These are phyloP conservation scores for Epinotia ramella DNA, from an alignment of 2,888 invertebrate species.

Conservation along the genomic window DNA sequence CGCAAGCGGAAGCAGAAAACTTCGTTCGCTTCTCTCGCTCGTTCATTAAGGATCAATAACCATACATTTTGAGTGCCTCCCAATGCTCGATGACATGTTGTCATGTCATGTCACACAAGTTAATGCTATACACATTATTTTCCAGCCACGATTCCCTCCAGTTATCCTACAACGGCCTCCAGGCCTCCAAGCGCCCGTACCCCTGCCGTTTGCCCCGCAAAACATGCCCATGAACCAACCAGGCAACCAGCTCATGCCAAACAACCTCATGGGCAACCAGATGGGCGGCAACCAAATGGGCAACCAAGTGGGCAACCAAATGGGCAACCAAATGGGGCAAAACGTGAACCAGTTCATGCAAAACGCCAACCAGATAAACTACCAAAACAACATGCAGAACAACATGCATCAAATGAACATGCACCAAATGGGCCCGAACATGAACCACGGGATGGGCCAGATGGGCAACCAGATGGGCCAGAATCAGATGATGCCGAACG, in stretches of 20 bases:
- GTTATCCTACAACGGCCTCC: conserved; percentile 79
- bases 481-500: conserved; percentile 66
- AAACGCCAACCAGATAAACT: conserved; percentile 38
- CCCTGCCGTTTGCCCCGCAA: conserved; percentile 74
- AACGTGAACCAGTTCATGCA: conserved; percentile 48
- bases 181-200: conserved; percentile 74
- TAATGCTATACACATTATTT: neutral
- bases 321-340: conserved; percentile 54
- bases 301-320: conserved; percentile 53
- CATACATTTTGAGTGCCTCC: too few relatives aligned
- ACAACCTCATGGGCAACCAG: conserved; percentile 52
- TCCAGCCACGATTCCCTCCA: conserved; percentile 78
- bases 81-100: too few relatives aligned
- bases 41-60: too few relatives aligned
- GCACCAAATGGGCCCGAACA: conserved; percentile 54
- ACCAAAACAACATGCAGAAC: conserved; percentile 49
- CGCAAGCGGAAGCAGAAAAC: too few relatives aligned
- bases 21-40: too few relatives aligned
- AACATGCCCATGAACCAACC: conserved; percentile 53
- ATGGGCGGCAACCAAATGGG: conserved; percentile 56
- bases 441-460: conserved; percentile 48
- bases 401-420: conserved; percentile 50
- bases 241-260: conserved; percentile 54
- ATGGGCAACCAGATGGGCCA: conserved; percentile 55
- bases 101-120: neutral